phyloP scores from a whole-genome alignment of 2,113 vertebrate genomes.

The Labeo catla region DNA sequence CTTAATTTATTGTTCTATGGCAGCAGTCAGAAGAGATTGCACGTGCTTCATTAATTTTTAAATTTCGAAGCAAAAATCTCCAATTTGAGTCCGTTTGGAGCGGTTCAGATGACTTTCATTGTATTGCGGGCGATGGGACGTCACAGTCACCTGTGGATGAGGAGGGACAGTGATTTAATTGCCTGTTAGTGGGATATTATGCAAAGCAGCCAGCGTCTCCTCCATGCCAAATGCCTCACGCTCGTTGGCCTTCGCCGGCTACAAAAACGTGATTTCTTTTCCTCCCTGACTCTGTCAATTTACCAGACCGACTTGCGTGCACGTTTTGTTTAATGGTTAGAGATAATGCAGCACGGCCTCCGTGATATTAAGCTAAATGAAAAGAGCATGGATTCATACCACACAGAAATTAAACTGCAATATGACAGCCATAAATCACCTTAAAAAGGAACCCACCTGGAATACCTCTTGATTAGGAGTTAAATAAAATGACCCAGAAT shows the following conservation, averaged over 20 bases:
- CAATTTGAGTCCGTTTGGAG: background rate
- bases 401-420: conserved; percentile 57
- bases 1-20: background rate
- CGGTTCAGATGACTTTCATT: background rate
- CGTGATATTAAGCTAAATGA: conserved; percentile 59
- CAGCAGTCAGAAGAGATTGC: background rate
- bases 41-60: background rate
- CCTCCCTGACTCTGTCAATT: conserved; percentile 59
- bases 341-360: conserved; percentile 51
- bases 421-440: conserved; percentile 58
- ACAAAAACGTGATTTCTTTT: conserved; percentile 61
- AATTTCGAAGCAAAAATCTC: background rate
- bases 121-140: background rate
- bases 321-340: conserved; percentile 59
- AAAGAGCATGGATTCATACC: conserved; percentile 56
- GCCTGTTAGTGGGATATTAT: conserved; percentile 53
- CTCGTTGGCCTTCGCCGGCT: conserved; percentile 62
- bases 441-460: conserved; percentile 67
- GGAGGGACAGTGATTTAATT: conserved; percentile 44
- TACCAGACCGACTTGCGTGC: conserved; percentile 56
- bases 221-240: conserved; percentile 62
- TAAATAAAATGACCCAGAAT: conserved; percentile 73
- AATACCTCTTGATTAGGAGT: conserved; percentile 69
- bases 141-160: conserved; percentile 33
- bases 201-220: conserved; percentile 66